These are phyloP conservation scores for Stigmatopora argus DNA, from an alignment of 2,113 vertebrate genomes.

Conservation along the genomic window DNA sequence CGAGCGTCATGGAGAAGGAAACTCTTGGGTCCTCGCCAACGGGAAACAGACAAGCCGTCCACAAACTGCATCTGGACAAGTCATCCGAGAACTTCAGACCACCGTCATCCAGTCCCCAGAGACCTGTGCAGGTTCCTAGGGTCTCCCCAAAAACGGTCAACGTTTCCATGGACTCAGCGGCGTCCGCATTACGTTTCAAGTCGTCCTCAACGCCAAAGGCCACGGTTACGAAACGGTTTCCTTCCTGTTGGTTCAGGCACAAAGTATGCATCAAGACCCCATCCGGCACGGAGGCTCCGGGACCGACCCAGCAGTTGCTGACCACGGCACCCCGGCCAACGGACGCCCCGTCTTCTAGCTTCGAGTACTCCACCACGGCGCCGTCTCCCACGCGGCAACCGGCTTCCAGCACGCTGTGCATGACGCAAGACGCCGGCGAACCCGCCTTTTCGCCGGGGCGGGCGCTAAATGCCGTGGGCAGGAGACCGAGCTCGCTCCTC, in stretches of 20 bases:
- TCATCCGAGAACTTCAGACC: slow-evolving; percentile 73
- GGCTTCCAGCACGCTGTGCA: slow-evolving; percentile 75
- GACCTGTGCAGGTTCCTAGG: slow-evolving; percentile 68
- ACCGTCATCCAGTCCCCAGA: slow-evolving; percentile 72
- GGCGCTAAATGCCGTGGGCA: slow-evolving; percentile 72
- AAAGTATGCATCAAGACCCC: slow-evolving; percentile 79
- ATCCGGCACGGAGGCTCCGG: slow-evolving; percentile 64
- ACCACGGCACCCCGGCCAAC: slow-evolving; percentile 77
- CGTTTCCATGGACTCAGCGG: slow-evolving; percentile 41
- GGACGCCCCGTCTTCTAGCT: slow-evolving; percentile 68
- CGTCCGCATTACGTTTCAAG: slow-evolving; percentile 72
- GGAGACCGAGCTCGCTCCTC: slow-evolving; percentile 75
- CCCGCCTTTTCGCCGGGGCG: slow-evolving; percentile 9
- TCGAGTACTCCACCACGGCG: slow-evolving; percentile 82
- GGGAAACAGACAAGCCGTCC: slow-evolving; percentile 84
- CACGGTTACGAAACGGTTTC: slow-evolving; percentile 71
- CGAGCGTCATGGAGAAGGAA: slow-evolving; percentile 71
- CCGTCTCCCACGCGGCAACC: slow-evolving; percentile 66
- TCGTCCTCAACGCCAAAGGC: slow-evolving; percentile 77
- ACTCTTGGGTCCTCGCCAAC: slow-evolving; percentile 68
- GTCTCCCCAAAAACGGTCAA: slow-evolving; percentile 71
- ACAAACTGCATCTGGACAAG: slow-evolving; percentile 66
- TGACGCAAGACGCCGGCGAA: slow-evolving; percentile 65
- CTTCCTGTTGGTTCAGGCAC: slow-evolving; percentile 57
- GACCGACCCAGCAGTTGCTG: slow-evolving; percentile 70